Conservation (phyloP, 1,140 invertebrate genomes). For the Drosophila albomicans region DNA sequence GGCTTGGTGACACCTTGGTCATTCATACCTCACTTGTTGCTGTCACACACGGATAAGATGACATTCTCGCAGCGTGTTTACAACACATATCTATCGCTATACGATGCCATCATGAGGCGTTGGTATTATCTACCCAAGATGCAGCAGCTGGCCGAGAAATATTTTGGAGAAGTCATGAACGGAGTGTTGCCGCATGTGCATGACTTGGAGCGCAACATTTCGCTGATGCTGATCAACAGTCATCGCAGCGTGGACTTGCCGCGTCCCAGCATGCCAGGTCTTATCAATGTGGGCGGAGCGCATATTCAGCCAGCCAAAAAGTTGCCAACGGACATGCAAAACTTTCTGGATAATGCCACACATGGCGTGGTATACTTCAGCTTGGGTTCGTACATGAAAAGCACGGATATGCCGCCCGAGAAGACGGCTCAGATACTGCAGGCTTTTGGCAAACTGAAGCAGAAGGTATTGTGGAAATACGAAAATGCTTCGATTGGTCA, state of each 20-base stretch:
- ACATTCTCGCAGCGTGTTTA: slow-evolving; percentile 71
- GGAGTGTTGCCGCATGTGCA: slow-evolving; percentile 80
- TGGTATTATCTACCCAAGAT: slow-evolving; percentile 77
- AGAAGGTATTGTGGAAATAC: slow-evolving; percentile 89
- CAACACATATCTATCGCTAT: slow-evolving; percentile 75
- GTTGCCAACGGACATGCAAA: slow-evolving; percentile 83
- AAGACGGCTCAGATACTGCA: slow-evolving; percentile 85
- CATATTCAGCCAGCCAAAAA: slow-evolving; percentile 84
- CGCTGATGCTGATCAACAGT: slow-evolving; percentile 86
- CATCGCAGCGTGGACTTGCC: slow-evolving; percentile 85
- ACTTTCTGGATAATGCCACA: slow-evolving; percentile 86
- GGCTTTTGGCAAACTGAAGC: slow-evolving; percentile 87
- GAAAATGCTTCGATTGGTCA: slow-evolving; percentile 84
- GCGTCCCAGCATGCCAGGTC: slow-evolving; percentile 85
- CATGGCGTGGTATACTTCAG: slow-evolving; percentile 88
- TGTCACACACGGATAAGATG: slow-evolving; percentile 84
- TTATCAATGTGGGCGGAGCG: slow-evolving; percentile 86
- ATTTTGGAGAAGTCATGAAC: slow-evolving; percentile 65
- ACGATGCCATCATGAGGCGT: slow-evolving; percentile 72
- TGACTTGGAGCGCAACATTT: slow-evolving; percentile 86
- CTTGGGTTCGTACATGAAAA: slow-evolving; percentile 87
- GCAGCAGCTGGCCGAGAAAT: slow-evolving; percentile 80
- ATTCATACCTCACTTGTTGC: slow-evolving; percentile 85
- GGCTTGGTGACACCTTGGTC: slow-evolving; percentile 86
- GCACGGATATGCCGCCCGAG: slow-evolving; percentile 85